A percentile compares a stretch with the other conserved stretches of the same genome.
These are phyloP conservation scores for Linnaemya vulpina DNA, from an alignment of 2,888 invertebrate species.

Conservation along the genomic window DNA sequence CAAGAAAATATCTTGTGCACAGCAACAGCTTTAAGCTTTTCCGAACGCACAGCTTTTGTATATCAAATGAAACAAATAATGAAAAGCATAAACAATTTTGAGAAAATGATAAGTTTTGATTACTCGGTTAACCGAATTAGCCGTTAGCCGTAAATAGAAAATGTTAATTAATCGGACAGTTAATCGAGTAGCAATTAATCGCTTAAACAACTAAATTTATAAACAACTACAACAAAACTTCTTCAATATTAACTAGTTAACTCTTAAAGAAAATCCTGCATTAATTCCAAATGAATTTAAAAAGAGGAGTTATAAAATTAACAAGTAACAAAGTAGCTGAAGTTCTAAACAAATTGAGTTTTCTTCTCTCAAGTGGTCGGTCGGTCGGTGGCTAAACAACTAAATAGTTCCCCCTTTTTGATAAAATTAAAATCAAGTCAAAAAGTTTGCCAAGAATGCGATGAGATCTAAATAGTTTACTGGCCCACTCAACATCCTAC, in stretches of 20 bases:
- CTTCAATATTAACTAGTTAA: neutral
- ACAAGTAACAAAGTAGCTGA: slow-evolving; percentile 18
- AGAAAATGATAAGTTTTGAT: too few relatives aligned
- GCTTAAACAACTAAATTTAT: too few relatives aligned
- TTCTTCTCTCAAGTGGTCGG: slow-evolving; percentile 16
- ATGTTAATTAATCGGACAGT: too few relatives aligned
- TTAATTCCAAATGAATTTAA: neutral
- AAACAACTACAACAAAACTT: too few relatives aligned
- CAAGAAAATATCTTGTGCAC: too few relatives aligned
- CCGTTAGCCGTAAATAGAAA: too few relatives aligned
- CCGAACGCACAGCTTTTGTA: too few relatives aligned
- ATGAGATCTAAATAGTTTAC: slow-evolving; percentile 13
- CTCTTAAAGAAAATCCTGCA: neutral
- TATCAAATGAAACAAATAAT: too few relatives aligned
- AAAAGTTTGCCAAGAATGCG: slow-evolving; percentile 35
- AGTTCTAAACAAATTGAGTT: slow-evolving; percentile 39
- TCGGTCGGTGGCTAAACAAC: slow-evolving; percentile 6
- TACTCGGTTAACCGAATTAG: too few relatives aligned
- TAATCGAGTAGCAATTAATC: too few relatives aligned
- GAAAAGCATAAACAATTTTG: too few relatives aligned
- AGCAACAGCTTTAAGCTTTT: too few relatives aligned
- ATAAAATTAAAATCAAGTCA: neutral
- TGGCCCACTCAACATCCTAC: slow-evolving; percentile 26
- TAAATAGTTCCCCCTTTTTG: neutral
- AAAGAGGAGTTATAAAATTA: slow-evolving; percentile 41